A percentile compares a stretch with the other conserved stretches of the same genome.
These are phyloP conservation scores for Trichacis sp. DNA, from an alignment of 2,888 invertebrate species.

Conservation along the genomic window DNA sequence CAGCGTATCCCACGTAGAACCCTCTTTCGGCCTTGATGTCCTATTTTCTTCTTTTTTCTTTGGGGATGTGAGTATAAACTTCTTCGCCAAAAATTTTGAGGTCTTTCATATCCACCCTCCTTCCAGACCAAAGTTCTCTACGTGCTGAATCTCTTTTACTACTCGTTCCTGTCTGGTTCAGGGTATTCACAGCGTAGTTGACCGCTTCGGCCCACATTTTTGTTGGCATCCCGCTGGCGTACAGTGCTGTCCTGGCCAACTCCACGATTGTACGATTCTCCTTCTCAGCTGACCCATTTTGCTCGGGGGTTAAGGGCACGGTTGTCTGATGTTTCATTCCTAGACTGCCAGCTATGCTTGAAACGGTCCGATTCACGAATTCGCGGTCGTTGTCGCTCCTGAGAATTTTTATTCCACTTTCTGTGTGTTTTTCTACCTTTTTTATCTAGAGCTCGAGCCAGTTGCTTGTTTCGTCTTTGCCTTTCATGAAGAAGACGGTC, in stretches of 20 bases:
- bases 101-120: too few species aligned
- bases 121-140: too few species aligned
- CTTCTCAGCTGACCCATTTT: slow-evolving; percentile 34
- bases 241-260: slow-evolving; percentile 21
- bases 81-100: too few species aligned
- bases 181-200: neutral
- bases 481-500: slow-evolving; percentile 15
- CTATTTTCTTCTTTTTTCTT: too few species aligned
- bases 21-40: too few species aligned
- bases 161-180: neutral
- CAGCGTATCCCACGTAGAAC: too few species aligned
- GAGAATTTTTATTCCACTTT: neutral
- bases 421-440: slow-evolving; percentile 19
- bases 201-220: slow-evolving; percentile 13
- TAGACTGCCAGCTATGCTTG: slow-evolving; percentile 8
- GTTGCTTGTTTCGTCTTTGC: slow-evolving; percentile 15
- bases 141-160: too few species aligned
- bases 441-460: slow-evolving; percentile 16
- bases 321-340: slow-evolving; percentile 29
- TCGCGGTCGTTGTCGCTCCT: slow-evolving; percentile 37
- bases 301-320: slow-evolving; percentile 26
- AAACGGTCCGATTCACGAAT: too few species aligned
- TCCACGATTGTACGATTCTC: slow-evolving; percentile 37
- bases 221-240: neutral
- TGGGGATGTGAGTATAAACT: too few species aligned